Evolutionary conservation across 2,888 invertebrate genomes (phyloP), one percentile per base, ranked within the genome.

Genomic region (Orgyia antiqua): DNA sequence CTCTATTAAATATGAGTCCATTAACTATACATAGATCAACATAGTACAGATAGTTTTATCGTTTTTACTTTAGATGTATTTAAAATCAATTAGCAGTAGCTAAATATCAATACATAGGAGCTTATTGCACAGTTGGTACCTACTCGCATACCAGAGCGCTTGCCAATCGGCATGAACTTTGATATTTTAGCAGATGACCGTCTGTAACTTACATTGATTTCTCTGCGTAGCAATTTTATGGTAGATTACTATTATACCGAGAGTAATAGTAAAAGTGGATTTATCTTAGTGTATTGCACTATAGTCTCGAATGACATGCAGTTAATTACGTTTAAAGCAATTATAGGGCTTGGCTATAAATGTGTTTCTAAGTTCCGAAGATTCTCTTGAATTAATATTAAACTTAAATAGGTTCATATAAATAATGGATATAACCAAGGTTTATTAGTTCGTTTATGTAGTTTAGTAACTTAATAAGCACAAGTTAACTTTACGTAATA

Each of bases 131-230:
- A 15, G 6, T 15, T 4, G 6, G 15, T 15, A 15, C 4, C 15
- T n/a, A 32, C 33, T 48, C 57, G 67, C 73, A 75, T 75, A 70
- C 72, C 71, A 70, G 65, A 70, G 49, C 57, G 42, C 41, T 38
- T 45, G 44, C 40, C 39, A 43, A 36, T 36, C 36, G 46, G 42
- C 40, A 32, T 58, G 66, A 82, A 76, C 79, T 71, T 57, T 77
- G 79, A 61, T 77, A 80, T 80, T 82, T 76, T 39, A 27, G 40
- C 20, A 52, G 64, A 82, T 72, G 77, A 69, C 77, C 73, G 68
- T 70, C 66, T 65, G 65, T 58, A 57, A 53, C n/a, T 9, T n/a
- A 9, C 9, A 20, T 20, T 20, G 20, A 78, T 79, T 77, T 75
- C 62, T 60, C 64, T 52, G 60, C 69, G 59, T 67, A 69, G 74